phyloP scores from a whole-genome alignment of 2,888 invertebrate species.

The Isotomurus palustris region DNA sequence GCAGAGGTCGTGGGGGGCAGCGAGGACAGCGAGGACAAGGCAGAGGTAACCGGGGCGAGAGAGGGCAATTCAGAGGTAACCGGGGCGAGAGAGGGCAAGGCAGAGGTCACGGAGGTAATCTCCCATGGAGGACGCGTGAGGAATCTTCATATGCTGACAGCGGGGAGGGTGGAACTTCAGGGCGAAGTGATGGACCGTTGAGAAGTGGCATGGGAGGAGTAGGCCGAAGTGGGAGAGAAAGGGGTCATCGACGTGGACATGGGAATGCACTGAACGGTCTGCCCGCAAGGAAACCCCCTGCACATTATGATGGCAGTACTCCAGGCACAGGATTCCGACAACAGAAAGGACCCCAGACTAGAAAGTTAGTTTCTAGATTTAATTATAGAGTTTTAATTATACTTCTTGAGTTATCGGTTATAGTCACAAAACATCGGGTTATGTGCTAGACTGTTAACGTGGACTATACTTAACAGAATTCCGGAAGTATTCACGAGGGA shows the following conservation, averaged over 20 bases:
- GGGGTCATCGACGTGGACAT: background rate
- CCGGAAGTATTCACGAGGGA: too few species aligned
- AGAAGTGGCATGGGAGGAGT: background rate
- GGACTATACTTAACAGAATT: too few species aligned
- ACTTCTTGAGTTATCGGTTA: too few species aligned
- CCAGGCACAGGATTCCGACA: too few species aligned
- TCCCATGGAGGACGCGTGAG: background rate
- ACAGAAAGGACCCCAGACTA: too few species aligned
- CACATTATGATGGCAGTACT: too few species aligned
- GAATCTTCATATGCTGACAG: background rate
- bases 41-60: background rate
- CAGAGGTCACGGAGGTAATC: background rate
- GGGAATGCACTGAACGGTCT: background rate
- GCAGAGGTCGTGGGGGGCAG: constrained; percentile 5
- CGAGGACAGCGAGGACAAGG: background rate
- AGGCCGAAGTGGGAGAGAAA: background rate
- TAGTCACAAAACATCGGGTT: too few species aligned
- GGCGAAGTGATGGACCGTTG: background rate
- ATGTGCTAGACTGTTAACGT: too few species aligned
- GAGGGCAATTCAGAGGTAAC: background rate
- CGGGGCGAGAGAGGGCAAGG: background rate
- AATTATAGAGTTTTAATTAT: too few species aligned
- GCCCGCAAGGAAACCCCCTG: background rate
- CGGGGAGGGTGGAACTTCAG: background rate
- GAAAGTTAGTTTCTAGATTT: too few species aligned